Evolutionary conservation across 2,113 vertebrate genomes (phyloP), one percentile per base, ranked within the genome.

Genomic region (Loxodonta africana): DNA sequence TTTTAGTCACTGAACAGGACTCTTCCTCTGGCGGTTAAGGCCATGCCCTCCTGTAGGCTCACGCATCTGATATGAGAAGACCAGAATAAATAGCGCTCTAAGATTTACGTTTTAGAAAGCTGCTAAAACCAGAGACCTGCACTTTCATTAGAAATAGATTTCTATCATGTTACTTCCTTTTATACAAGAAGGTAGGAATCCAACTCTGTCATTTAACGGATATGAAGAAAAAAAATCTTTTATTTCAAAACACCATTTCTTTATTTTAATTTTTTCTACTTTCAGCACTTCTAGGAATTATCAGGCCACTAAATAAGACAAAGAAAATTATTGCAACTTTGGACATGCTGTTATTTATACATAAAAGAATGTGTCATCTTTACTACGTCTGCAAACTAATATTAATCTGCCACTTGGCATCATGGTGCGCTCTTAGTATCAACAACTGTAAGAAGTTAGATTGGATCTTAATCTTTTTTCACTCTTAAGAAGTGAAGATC

Each of bases 401-500:
- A 91, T 77, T 28, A 76, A 87, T 74, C 28, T 95, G 5, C n/a
- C 17, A 60, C 9, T 93, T 95, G 76, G 44, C 95, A 78, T 21
- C 51, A 26, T 20, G 23, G 11, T 67, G 10, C n/a, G 4, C 9
- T 86, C 10, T 4, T 1, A n/a, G 20, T 71, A 91, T 71, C 69
- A 78, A 63, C 26, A 23, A 77, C 48, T 14, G 20, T 76, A 88
- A 81, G 44, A 87, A 84, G 76, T 76, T 71, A 94, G 76, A 92
- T 25, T 65, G 84, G 25, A 53, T 83, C 41, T 63, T 94, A 48
- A 91, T 91, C 57, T 96, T 94, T 93, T 93, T 93, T 46, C 53
- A 91, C 44, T 93, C 67, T 92, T 93, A 73, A 85, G 33, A 92
- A 94, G 67, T 74, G 78, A 90, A 60, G 76, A 73, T 92, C 94